Conservation (phyloP, 2,888 invertebrate species). For the Eledone cirrhosa region DNA sequence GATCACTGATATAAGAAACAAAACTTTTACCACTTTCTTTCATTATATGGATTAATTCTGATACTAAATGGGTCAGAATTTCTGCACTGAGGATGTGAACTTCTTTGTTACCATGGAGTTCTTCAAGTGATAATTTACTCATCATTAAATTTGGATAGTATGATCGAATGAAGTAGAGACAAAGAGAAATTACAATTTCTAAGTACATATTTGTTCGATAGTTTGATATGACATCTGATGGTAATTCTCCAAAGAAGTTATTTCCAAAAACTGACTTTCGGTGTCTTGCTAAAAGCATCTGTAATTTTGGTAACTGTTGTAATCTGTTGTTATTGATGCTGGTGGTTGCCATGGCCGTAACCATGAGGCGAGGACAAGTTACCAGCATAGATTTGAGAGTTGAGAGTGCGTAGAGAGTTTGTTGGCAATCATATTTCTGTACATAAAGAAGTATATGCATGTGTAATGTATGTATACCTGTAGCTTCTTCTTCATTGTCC, state of each 20-base stretch:
- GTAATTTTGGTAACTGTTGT: constrained; percentile 67
- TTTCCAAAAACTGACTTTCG: constrained; percentile 80
- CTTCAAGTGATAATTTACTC: constrained; percentile 75
- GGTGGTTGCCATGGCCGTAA: constrained; percentile 81
- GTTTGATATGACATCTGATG: constrained; percentile 74
- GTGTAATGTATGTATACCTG: constrained; percentile 78
- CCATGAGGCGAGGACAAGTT: constrained; percentile 77
- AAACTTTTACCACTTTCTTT: constrained; percentile 81
- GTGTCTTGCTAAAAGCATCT: constrained; percentile 78
- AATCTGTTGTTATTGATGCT: constrained; percentile 71
- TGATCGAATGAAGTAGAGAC: constrained; percentile 82
- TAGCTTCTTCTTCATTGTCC: constrained; percentile 45
- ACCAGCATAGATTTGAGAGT: constrained; percentile 78
- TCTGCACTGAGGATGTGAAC: constrained; percentile 82
- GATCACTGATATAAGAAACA: constrained; percentile 79
- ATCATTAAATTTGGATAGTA: constrained; percentile 77
- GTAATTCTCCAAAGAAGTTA: constrained; percentile 68
- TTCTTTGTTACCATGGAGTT: constrained; percentile 76
- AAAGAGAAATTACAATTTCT: constrained; percentile 78
- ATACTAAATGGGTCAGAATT: constrained; percentile 77
- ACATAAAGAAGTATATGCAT: constrained; percentile 85
- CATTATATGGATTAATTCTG: constrained; percentile 78
- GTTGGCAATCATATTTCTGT: constrained; percentile 80
- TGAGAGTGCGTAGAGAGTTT: constrained; percentile 78
- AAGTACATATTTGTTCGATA: constrained; percentile 83